These are phyloP conservation scores for Propithecus coquereli DNA, from an alignment of 2,113 vertebrate genomes.

Conservation along the genomic window DNA sequence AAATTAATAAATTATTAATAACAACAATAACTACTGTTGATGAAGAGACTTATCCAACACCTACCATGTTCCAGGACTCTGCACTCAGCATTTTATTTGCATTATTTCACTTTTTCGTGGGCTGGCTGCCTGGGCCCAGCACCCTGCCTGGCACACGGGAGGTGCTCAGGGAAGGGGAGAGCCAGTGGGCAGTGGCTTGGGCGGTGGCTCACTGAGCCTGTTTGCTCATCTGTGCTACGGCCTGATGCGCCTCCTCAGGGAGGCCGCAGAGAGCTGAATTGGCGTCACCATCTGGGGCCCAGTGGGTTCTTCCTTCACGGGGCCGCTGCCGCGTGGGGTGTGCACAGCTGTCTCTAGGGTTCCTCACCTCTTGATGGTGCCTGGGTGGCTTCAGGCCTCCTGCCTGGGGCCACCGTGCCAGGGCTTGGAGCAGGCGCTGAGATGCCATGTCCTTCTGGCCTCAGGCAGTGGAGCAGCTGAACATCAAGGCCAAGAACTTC, in stretches of 20 bases:
- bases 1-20: slow-evolving; percentile 1
- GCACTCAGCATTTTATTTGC: too few species aligned
- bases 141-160: rapidly evolving
- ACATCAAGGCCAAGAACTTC: slow-evolving; percentile 95
- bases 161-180: not conserved
- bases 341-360: rapidly evolving
- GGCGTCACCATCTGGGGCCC: not conserved
- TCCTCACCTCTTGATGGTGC: not conserved
- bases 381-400: not conserved
- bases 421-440: rapidly evolving
- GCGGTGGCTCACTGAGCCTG: not conserved
- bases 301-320: not conserved
- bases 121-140: too few species aligned
- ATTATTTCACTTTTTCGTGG: too few species aligned
- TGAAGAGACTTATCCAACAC: too few species aligned
- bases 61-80: too few species aligned
- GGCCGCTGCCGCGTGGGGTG: rapidly evolving
- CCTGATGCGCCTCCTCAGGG: not conserved
- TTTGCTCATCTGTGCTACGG: not conserved
- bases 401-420: not conserved
- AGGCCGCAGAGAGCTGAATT: not conserved
- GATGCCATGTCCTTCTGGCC: not conserved
- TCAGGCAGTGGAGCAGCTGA: slow-evolving; percentile 94
- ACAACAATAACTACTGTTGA: too few species aligned
- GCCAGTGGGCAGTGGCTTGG: not conserved